Percentiles rank a stretch among this genome's conserved stretches.
Evolutionary conservation across 1,140 invertebrate genomes (phyloP).

Genomic region (Lepidurus apus): DNA sequence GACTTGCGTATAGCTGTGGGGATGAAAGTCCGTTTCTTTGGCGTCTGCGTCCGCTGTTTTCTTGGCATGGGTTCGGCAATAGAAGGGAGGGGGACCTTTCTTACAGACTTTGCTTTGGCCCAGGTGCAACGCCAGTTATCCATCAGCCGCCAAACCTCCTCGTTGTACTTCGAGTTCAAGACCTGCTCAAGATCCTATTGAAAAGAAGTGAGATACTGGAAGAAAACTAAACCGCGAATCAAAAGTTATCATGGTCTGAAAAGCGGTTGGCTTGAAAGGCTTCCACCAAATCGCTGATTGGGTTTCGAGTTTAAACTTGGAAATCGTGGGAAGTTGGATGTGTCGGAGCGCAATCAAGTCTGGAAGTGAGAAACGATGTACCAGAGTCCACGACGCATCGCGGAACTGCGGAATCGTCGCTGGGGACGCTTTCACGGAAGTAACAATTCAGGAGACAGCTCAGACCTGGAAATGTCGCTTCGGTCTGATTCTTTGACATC

Average conservation of each 20-base stretch:
- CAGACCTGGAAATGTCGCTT: slow-evolving; percentile 1
- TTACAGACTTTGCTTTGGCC: neutral
- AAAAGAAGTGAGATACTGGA: neutral
- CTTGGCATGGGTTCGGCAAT: neutral
- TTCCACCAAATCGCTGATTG: neutral
- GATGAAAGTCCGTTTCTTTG: neutral
- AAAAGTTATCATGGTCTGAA: neutral
- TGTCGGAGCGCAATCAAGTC: neutral
- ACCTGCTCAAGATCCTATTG: neutral
- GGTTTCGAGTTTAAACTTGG: neutral
- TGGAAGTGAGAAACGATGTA: neutral
- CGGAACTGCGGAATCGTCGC: neutral
- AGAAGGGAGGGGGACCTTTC: neutral
- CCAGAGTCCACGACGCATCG: neutral
- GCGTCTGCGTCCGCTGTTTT: slow-evolving; percentile 6
- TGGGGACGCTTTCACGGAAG: neutral
- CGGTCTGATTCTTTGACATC: neutral
- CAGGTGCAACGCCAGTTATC: slow-evolving; percentile 7
- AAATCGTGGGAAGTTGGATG: too few relatives aligned
- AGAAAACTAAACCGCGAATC: neutral
- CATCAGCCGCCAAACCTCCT: neutral
- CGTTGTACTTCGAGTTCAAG: neutral
- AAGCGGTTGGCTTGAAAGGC: neutral
- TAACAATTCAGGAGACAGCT: slow-evolving; percentile 11
- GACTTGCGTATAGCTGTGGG: neutral